Conservation (phyloP, 2,797 vertebrate species). For the Hoplostethus mediterraneus region DNA sequence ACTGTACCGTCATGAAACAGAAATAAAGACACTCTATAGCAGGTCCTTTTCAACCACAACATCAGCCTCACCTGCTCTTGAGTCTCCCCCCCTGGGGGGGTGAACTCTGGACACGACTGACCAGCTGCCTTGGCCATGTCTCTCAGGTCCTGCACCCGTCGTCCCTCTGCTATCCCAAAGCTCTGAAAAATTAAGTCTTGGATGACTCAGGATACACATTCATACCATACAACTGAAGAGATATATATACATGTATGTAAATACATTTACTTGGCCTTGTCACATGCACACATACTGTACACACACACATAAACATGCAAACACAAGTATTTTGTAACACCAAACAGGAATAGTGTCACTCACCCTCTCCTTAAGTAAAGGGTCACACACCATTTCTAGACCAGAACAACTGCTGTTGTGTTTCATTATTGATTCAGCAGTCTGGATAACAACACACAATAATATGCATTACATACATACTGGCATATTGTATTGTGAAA, state of each 20-base stretch:
- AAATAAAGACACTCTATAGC: background rate
- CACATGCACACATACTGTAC: too few species aligned
- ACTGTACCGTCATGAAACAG: background rate
- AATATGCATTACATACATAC: background rate
- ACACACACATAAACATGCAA: too few species aligned
- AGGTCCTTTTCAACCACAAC: too few species aligned
- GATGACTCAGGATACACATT: background rate
- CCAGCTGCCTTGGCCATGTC: conserved; percentile 90
- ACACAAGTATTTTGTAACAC: background rate
- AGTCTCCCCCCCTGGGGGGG: conserved; percentile 91
- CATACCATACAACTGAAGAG: background rate
- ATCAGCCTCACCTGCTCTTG: conserved; percentile 85
- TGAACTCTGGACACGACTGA: conserved; percentile 86
- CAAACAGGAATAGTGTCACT: conserved; percentile 55
- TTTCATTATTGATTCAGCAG: conserved; percentile 86
- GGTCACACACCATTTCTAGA: conserved; percentile 83
- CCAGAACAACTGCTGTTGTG: conserved; percentile 85
- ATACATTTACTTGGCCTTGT: too few species aligned
- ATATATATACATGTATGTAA: background rate
- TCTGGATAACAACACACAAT: conserved; percentile 80
- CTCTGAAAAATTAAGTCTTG: conserved; percentile 79
- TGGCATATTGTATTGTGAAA: too few species aligned
- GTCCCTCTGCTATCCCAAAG: conserved; percentile 90
- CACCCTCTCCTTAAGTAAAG: conserved; percentile 91
- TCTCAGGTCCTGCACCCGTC: conserved; percentile 84